Conservation (phyloP, 2,113 vertebrate genomes). For the Lota lota region DNA sequence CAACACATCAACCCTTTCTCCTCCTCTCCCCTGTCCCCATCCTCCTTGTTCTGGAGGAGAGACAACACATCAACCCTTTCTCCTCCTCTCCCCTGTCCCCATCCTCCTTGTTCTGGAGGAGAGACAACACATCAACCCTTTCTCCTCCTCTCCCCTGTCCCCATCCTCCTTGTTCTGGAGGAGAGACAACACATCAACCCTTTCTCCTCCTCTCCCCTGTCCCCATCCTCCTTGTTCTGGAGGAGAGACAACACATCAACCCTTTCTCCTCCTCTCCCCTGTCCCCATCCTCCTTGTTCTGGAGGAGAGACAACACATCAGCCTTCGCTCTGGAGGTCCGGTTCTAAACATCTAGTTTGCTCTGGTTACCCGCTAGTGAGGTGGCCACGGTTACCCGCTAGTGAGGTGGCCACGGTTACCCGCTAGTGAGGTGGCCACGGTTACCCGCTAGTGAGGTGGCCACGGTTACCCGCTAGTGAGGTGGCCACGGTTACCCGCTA, state of each 20-base stretch:
- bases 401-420: too few relatives aligned
- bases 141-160: constrained; percentile 82
- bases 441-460: too few relatives aligned
- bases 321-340: too few relatives aligned
- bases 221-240: constrained; percentile 88
- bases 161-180: constrained; percentile 87
- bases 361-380: too few relatives aligned
- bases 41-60: constrained; percentile 85
- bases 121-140: constrained; percentile 34
- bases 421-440: too few relatives aligned
- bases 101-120: constrained; percentile 87
- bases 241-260: constrained; percentile 11
- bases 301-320: constrained; percentile 3
- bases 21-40: constrained; percentile 80
- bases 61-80: constrained; percentile 46
- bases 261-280: constrained; percentile 81
- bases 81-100: constrained; percentile 81
- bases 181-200: constrained; percentile 36
- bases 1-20: constrained; percentile 64
- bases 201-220: constrained; percentile 83
- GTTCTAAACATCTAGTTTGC: too few relatives aligned
- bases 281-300: constrained; percentile 89
- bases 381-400: too few relatives aligned
- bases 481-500: too few relatives aligned
- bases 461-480: too few relatives aligned